Conservation (phyloP, 2,113 vertebrate genomes). For the Crotalus tigris region DNA sequence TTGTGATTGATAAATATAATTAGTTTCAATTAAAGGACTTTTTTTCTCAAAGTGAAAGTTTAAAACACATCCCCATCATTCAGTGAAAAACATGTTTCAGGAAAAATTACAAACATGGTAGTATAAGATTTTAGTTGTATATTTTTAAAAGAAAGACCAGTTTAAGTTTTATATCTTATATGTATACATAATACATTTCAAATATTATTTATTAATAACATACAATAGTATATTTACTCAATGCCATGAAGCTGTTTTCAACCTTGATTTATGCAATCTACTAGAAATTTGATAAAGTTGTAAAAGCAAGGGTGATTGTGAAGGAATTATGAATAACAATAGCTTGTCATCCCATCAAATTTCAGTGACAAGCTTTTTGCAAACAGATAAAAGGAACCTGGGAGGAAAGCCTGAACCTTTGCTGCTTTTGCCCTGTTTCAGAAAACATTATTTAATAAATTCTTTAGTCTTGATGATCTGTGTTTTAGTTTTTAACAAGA, state of each 20-base stretch:
- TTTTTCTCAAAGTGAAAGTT: not conserved
- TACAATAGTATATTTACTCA: not conserved
- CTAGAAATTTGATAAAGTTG: not conserved
- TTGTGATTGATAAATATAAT: not conserved
- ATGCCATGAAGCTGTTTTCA: not conserved
- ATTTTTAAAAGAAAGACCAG: not conserved
- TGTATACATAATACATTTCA: not conserved
- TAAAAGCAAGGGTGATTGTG: not conserved
- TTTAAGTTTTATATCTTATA: not conserved
- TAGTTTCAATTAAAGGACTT: not conserved
- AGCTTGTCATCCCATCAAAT: not conserved
- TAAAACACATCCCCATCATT: not conserved
- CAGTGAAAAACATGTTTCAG: not conserved
- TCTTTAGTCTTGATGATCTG: too few species aligned
- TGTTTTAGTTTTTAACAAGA: too few species aligned
- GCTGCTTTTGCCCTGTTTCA: not conserved
- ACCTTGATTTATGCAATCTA: not conserved
- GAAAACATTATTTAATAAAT: not conserved
- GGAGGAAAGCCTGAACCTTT: not conserved
- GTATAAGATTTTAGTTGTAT: not conserved
- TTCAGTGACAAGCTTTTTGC: not conserved
- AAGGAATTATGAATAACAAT: not conserved
- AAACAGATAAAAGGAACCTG: not conserved
- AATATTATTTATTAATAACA: not conserved
- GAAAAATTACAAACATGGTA: not conserved